A percentile compares a stretch with the other conserved stretches of the same genome.
Conservation (phyloP, 1,140 invertebrate genomes). For the Diuraphis noxia region DNA sequence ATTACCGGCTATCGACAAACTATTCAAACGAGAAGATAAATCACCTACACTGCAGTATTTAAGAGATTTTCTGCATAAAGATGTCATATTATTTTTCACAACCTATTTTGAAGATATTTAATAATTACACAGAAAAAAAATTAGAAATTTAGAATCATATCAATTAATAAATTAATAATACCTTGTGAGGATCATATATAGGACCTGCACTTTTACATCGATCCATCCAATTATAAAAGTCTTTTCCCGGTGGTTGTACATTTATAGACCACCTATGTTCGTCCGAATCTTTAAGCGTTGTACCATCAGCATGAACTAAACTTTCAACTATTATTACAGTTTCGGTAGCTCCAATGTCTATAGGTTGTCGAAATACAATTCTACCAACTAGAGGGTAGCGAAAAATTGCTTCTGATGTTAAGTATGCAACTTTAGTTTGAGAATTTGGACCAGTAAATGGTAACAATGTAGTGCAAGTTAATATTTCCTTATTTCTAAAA, state of each 20-base stretch:
- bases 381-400: conserved; percentile 61
- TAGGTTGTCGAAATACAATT: conserved; percentile 81
- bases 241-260: conserved; percentile 69
- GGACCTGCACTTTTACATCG: conserved; percentile 80
- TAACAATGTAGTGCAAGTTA: conserved; percentile 71
- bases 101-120: conserved; percentile 40
- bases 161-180: conserved; percentile 61
- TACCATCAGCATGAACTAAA: conserved; percentile 85
- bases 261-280: conserved; percentile 69
- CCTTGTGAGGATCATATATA: conserved; percentile 79
- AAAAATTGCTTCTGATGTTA: conserved; percentile 74
- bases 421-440: conserved; percentile 72
- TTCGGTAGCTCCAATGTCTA: conserved; percentile 77
- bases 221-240: conserved; percentile 88
- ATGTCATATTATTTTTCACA: conserved; percentile 49
- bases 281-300: conserved; percentile 75
- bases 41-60: conserved; percentile 61
- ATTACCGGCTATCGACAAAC: conserved; percentile 73
- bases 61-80: conserved; percentile 43
- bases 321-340: conserved; percentile 71
- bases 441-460: conserved; percentile 65
- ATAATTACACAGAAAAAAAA: background rate
- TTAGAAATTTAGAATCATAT: background rate
- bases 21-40: conserved; percentile 68
- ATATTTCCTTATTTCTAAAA: conserved; percentile 57